Evolutionary conservation across 2,797 vertebrate genomes (phyloP).

Genomic region (Spinibarbus caldwelli): DNA sequence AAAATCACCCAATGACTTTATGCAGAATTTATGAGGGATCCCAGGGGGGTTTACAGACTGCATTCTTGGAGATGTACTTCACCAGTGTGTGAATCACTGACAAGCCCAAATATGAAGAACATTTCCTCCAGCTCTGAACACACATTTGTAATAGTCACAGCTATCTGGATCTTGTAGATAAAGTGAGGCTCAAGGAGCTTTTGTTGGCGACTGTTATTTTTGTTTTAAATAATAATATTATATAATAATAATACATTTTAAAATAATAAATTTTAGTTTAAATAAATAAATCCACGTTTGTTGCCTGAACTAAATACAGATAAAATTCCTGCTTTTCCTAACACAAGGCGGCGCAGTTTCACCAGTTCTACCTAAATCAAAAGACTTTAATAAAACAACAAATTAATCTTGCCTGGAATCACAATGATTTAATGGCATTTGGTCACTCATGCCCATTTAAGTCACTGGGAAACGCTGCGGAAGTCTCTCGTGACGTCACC

Average conservation of each 20-base stretch:
- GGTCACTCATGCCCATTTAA: neutral
- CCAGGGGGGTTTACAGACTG: constrained; percentile 37
- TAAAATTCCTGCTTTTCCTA: neutral
- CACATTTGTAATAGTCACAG: constrained; percentile 18
- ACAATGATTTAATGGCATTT: neutral
- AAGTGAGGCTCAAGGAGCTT: neutral
- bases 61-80: constrained; percentile 57
- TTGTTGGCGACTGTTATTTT: neutral
- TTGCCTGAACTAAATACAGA: neutral
- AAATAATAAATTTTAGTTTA: neutral
- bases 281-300: neutral
- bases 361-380: neutral
- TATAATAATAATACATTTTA: no score
- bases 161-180: constrained; percentile 1
- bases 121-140: constrained; percentile 18
- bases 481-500: constrained; percentile 48
- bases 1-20: constrained; percentile 3
- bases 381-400: neutral
- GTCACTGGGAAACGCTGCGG: constrained; percentile 27
- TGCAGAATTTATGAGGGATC: neutral
- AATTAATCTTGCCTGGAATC: neutral
- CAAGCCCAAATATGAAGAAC: constrained; percentile 55
- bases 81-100: constrained; percentile 28
- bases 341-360: constrained; percentile 7
- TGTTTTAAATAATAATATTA: no score